Evolutionary conservation across 1,140 invertebrate genomes (phyloP), one percentile per base, ranked within the genome.

Genomic region (Tyrophagus putrescentiae): DNA sequence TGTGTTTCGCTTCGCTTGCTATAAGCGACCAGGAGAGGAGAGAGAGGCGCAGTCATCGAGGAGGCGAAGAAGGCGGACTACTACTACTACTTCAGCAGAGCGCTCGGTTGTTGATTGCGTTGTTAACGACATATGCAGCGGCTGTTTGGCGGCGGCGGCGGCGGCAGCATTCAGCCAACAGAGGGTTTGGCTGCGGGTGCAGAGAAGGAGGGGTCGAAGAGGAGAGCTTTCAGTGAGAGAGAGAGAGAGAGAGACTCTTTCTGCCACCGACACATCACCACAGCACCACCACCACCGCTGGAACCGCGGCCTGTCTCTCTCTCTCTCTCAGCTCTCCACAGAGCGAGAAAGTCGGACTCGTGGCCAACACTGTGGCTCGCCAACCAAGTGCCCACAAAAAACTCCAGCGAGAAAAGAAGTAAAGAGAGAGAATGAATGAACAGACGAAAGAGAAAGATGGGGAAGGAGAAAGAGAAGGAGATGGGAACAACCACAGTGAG

Each of bases 311-410:
- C 36, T 39, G 13, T 39, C 36, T 39, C 36, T 39, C 36, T 39
- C 36, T 39, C 36, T 39, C 36, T 39, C 36, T 39, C 36, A 18
- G 45, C 45, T 48, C 45, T 48, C 45, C 23, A 48, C 21, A 13
- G 36, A 39, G 45, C 45, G 7, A 48, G 18, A 48, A 48, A 48
- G 45, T 48, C 45, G 45, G 45, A 39, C 45, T 48, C 45, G 45
- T 48, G 45, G 45, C 45, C 45, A 48, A 48, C 45, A 21, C 45
- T 48, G 45, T 48, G 45, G 45, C 45, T 48, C 45, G 45, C 45
- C 45, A n/a, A n/a, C n/a, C n/a, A 48, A 48, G 45, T 48, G 45
- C 7, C 45, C 45, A 48, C 45, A 48, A 48, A 18, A 48, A 48
- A 48, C 7, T 7, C 7, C 23, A 48, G 18, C 23, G 45, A 6